phyloP scores from a whole-genome alignment of 1,140 invertebrate species.

The Eumeta japonica region DNA sequence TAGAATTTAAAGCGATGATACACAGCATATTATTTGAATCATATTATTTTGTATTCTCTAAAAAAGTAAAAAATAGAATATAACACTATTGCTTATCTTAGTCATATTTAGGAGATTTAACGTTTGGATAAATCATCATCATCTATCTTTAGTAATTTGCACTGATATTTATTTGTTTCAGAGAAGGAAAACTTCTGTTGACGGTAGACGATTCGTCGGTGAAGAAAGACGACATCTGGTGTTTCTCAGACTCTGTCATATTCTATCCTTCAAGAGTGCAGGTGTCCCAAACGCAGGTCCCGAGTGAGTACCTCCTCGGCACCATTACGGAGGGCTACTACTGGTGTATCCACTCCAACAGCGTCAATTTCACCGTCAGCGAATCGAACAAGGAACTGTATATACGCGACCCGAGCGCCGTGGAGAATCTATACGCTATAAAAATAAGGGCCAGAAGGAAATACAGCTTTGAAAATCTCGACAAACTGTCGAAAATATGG shows the following conservation, averaged over 20 bases:
- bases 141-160: too few species aligned
- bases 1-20: too few species aligned
- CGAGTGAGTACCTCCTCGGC: slow-evolving; percentile 21
- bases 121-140: too few species aligned
- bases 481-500: slow-evolving; percentile 18
- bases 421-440: slow-evolving; percentile 28
- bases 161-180: slow-evolving; percentile 20
- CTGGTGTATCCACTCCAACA: slow-evolving; percentile 41
- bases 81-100: too few species aligned
- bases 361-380: slow-evolving; percentile 19
- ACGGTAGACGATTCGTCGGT: slow-evolving; percentile 19
- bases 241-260: slow-evolving; percentile 39
- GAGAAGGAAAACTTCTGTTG: slow-evolving; percentile 29
- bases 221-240: slow-evolving; percentile 25
- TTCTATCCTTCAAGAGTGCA: slow-evolving; percentile 29
- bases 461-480: slow-evolving; percentile 23
- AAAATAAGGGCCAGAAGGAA: slow-evolving; percentile 18
- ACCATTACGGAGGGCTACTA: slow-evolving; percentile 42
- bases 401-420: slow-evolving; percentile 24
- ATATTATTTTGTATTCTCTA: too few species aligned
- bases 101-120: too few species aligned
- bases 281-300: slow-evolving; percentile 15
- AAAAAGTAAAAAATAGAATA: too few species aligned
- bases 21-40: too few species aligned
- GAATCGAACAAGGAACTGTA: slow-evolving; percentile 43